Evolutionary conservation across 1,140 invertebrate species (phyloP), one percentile per base, ranked within the genome.

Genomic region (Drosophila eugracilis): DNA sequence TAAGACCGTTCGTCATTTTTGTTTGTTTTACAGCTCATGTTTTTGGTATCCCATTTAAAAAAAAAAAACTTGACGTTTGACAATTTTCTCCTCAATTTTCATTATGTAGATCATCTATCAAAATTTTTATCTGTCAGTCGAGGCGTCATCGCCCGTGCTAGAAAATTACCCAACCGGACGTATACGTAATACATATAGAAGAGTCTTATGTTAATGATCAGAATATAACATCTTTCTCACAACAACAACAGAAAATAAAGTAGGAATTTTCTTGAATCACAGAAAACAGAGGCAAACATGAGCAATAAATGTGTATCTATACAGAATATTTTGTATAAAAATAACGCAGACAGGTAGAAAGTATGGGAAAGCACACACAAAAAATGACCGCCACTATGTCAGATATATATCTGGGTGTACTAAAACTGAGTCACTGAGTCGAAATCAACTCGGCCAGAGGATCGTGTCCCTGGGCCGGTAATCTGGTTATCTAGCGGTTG

Each of bases 321-420:
- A 47, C 45, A 73, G 80, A 76, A 71, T 52, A 67, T 50, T 39
- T 73, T 69, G 54, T 86, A 63, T 75, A 83, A 71, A 88, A 83
- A 86, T 78, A 86, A 89, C 83, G 75, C 74, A 83, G 80, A 78
- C 62, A 75, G 60, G 77, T 79, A 79, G 53, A 71, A 57, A 77
- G n/a, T 60, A 21, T 32, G 24, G 60, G 36, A 47, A 45, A 57
- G 54, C 24, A 44, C 58, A 60, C 70, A 85, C 58, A 74, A 72
- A 59, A 67, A 78, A 83, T 81, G 49, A 85, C 54, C 72, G 57
- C 58, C 59, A 19, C 65, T 55, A 62, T 55, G 84, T 78, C 74
- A 83, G 67, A 88, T 42, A 62, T 63, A 76, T 79, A 37, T 52
- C 17, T 44, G 41, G 54, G 45, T 72, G 45, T 49, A 50, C 53